Percentiles rank a stretch among this genome's conserved stretches.
Conservation (phyloP, 2,113 vertebrate species). For the Hippocampus barbouri region DNA sequence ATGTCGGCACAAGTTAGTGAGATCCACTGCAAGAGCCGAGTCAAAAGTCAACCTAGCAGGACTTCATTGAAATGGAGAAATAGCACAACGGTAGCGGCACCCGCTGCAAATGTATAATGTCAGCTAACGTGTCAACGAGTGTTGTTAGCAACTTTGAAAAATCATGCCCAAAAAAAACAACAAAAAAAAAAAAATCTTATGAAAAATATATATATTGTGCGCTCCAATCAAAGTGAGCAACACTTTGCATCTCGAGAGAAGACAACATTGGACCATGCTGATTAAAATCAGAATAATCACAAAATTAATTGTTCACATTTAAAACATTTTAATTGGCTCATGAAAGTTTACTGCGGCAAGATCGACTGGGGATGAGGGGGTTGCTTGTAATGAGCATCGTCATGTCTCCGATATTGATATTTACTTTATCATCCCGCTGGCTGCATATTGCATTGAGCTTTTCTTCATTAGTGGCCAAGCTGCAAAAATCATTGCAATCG, state of each 20-base stretch:
- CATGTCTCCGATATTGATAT: background rate
- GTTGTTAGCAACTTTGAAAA: background rate
- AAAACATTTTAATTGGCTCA: background rate
- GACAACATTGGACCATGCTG: background rate
- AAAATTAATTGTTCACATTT: background rate
- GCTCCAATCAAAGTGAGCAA: background rate
- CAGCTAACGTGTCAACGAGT: background rate
- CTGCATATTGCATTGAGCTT: background rate
- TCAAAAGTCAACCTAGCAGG: background rate
- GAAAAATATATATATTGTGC: background rate
- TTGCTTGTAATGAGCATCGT: background rate
- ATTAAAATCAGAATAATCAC: background rate
- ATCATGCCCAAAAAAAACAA: background rate
- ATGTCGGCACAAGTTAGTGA: background rate
- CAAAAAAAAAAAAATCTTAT: no score
- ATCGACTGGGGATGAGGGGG: background rate
- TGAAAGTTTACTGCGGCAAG: background rate
- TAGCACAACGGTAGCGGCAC: background rate
- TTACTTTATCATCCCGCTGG: conserved; percentile 3
- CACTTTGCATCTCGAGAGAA: background rate
- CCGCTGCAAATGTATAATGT: background rate
- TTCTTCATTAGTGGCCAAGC: conserved; percentile 17
- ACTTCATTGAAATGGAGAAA: background rate
- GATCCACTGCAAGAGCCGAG: background rate
- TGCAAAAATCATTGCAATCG: background rate